Conservation (phyloP, 1,140 invertebrate genomes). For the Trichonephila clavata region DNA sequence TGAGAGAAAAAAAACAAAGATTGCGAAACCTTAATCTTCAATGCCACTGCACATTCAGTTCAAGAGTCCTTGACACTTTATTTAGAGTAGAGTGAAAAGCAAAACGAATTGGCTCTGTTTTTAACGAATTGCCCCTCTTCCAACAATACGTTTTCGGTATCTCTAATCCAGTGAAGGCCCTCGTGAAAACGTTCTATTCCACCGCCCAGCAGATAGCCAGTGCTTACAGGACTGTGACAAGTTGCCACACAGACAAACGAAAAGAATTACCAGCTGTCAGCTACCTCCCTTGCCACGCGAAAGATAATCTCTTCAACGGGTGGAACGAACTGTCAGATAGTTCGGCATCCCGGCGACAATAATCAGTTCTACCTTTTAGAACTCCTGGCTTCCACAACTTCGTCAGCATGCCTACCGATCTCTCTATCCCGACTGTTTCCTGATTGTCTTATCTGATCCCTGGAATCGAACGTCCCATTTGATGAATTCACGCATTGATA, state of each 20-base stretch:
- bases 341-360: slow-evolving; percentile 4
- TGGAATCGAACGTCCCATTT: background rate
- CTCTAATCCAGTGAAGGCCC: background rate
- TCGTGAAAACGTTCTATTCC: background rate
- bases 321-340: slow-evolving; percentile 46
- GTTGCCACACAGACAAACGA: background rate
- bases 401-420: slow-evolving; percentile 1
- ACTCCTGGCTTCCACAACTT: background rate
- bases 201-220: slow-evolving; percentile 30
- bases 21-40: background rate
- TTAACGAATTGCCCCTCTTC: background rate
- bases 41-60: background rate
- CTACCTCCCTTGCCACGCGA: slow-evolving; percentile 29
- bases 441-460: slow-evolving; percentile 33
- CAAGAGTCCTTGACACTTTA: background rate
- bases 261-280: slow-evolving; percentile 22
- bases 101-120: background rate
- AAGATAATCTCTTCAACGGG: slow-evolving; percentile 55
- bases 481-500: slow-evolving; percentile 30
- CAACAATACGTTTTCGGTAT: background rate
- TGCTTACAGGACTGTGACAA: background rate
- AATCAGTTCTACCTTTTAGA: background rate
- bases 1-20: no score
- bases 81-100: background rate
- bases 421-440: background rate